Evolutionary conservation across 2,113 vertebrate genomes (phyloP), one percentile per base, ranked within the genome.

Genomic region (Atlantisia rogersi): DNA sequence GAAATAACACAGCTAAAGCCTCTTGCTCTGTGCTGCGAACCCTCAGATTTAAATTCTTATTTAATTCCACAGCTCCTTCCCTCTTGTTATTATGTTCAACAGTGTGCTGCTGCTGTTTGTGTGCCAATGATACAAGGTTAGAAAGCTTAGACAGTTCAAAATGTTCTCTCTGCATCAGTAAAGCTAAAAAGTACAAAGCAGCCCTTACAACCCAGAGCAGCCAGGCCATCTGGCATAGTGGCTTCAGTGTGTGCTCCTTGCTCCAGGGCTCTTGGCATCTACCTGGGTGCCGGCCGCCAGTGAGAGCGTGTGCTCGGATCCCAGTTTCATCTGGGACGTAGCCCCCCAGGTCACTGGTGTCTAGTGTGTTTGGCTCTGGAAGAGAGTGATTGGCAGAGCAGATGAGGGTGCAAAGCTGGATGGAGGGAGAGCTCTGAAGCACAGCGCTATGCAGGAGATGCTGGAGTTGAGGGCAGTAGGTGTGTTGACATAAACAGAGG

Each of bases 51-150:
- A 95, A 94, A 95, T 94, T 88, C 95, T 94, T 80, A 87, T 83
- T 96, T 96, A 96, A 93, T 95, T 96, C 89, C 56, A 81, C 81
- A 74, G 93, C 60, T 81, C 92, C 73, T 88, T 93, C 76, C 65
- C 56, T 63, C 79, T 91, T 89, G 79, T 90, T 94, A 93, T 94
- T 95, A 85, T 69, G 88, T 91, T 94, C 94, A 92, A 59, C 94
- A 95, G 91, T 24, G 73, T 91, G 91, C 92, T 76, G 65, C 79
- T 92, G 95, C 95, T 94, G 91, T 92, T 94, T 5, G 0, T 79
- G 91, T 92, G 92, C 94, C 96, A 96, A 89, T 58, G 94, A 95
- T 85, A 92, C 94, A 94, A 95, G 93, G 95, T 95, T 96, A 86
- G 84, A 86, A 94, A 82, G 86, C 89, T 97, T 56, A 93, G 70